phyloP scores from a whole-genome alignment of 1,140 invertebrate genomes.

The Pseudomyrmex concolor region DNA sequence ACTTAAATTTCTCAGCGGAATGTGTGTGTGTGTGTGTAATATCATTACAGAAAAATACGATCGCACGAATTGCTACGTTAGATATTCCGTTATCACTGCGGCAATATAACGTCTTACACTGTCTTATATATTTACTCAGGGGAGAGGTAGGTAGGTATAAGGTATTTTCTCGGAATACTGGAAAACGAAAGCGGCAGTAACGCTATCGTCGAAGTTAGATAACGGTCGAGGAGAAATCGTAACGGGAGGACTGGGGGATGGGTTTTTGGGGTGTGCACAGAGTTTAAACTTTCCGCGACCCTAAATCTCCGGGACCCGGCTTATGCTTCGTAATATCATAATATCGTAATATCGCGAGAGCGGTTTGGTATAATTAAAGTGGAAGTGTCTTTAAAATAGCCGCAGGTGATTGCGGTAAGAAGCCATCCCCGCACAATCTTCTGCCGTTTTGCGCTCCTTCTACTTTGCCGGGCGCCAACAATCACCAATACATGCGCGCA shows the following conservation, averaged over 20 bases:
- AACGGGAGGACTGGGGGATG: conserved; percentile 67
- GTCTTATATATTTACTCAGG: conserved; percentile 54
- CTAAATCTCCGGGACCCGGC: conserved; percentile 77
- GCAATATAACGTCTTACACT: conserved; percentile 39
- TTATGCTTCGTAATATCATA: conserved; percentile 82
- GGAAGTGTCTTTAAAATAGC: conserved; percentile 83
- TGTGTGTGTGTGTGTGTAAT: neutral
- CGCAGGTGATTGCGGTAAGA: conserved; percentile 77
- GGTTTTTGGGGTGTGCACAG: conserved; percentile 68
- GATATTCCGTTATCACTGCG: conserved; percentile 34
- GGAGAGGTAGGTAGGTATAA: conserved; percentile 45
- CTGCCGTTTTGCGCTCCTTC: conserved; percentile 65
- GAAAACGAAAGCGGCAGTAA: conserved; percentile 55
- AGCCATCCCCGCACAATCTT: conserved; percentile 66
- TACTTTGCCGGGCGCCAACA: conserved; percentile 44
- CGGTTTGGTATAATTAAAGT: conserved; percentile 83
- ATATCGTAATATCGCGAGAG: conserved; percentile 81
- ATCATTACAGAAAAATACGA: conserved; percentile 23
- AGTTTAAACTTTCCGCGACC: conserved; percentile 77
- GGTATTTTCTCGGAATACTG: conserved; percentile 55
- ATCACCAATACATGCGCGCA: conserved; percentile 20
- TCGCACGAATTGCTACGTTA: conserved; percentile 1
- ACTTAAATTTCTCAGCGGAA: neutral
- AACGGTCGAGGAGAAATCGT: conserved; percentile 65
- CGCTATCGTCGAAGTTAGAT: conserved; percentile 71